phyloP scores from a whole-genome alignment of 2,888 invertebrate genomes.

The Leucophenga maculata region DNA sequence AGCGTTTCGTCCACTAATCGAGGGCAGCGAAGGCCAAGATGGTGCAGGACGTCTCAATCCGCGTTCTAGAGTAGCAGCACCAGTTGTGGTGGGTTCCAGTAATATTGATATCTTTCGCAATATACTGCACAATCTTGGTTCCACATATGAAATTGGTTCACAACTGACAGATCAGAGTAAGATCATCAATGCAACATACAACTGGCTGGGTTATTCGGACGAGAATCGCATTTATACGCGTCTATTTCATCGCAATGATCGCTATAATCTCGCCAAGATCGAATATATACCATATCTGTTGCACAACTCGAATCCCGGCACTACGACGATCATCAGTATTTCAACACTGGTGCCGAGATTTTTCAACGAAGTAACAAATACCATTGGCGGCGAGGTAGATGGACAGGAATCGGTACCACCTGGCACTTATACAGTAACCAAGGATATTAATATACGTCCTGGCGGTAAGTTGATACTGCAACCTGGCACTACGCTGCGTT shows the following conservation, averaged over 20 bases:
- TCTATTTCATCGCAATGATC: constrained; percentile 88
- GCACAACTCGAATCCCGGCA: constrained; percentile 90
- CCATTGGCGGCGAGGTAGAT: constrained; percentile 93
- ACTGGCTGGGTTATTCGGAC: constrained; percentile 89
- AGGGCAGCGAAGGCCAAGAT: constrained; percentile 66
- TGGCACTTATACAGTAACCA: constrained; percentile 91
- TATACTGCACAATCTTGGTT: constrained; percentile 90
- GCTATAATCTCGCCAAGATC: constrained; percentile 95
- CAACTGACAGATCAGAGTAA: constrained; percentile 95
- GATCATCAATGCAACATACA: constrained; percentile 92
- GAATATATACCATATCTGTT: constrained; percentile 91
- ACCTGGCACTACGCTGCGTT: constrained; percentile 89
- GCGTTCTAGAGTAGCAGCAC: constrained; percentile 92
- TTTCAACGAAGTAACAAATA: constrained; percentile 78
- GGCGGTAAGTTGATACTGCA: constrained; percentile 92
- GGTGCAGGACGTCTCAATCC: constrained; percentile 84
- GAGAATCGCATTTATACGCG: constrained; percentile 83
- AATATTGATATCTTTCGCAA: constrained; percentile 92
- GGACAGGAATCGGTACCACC: constrained; percentile 87
- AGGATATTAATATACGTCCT: constrained; percentile 94
- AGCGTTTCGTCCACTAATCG: constrained; percentile 80
- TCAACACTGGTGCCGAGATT: constrained; percentile 86
- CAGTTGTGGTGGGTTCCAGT: constrained; percentile 91
- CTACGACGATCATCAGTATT: constrained; percentile 84
- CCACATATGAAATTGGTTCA: constrained; percentile 94